Base-by-base conservation (phyloP, 1,140 invertebrate genomes). In the Thaumetopoea pityocampa region DNA sequence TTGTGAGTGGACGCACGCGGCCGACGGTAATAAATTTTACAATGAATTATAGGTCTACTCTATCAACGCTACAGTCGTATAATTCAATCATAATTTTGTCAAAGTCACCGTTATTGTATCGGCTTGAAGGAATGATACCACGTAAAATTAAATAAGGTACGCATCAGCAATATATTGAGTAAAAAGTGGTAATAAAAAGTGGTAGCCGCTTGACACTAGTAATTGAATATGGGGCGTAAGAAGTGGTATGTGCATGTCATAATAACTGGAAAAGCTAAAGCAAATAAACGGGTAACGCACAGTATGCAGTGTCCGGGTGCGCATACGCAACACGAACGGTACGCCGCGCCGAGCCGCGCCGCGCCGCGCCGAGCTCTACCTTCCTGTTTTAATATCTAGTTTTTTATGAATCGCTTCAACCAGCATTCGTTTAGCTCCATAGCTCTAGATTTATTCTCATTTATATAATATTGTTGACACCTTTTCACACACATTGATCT, bases 21-120 rank as follows among this genome's bases (percentile, higher is more conserved):
- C 51, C 60, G 61, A 56, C 38, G 62, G 34, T 72, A 57, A 81
- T 81, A 79, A 79, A 80, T 83, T 77, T 62, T 69, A 63, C 64
- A 73, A 80, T 79, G 68, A 80, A 69, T 65, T 79, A 79, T 77
- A 61, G 64, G 66, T 53, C 63, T 64, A 47, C 52, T 67, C 46
- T 33, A 35, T 45, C 53, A 57, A 46, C 28, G 59, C 52, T 57
- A 54, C 57, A 32, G 51, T 78, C 71, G 65, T 60, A 79, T 78
- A 76, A 78, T 79, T 80, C 59, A 70, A 69, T 73, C 62, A 71
- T 77, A 70, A 60, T 64, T 61, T 58, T 42, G 42, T 45, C 45
- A 56, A 47, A 54, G 35, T 29, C 20, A 33, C 37, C 30, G 32
- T 42, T 42, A 36, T 14, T 10, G 19, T 26, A 11, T 11, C 8